Evolutionary conservation across 1,140 invertebrate species (phyloP).

Genomic region (Drosophila sp.): DNA sequence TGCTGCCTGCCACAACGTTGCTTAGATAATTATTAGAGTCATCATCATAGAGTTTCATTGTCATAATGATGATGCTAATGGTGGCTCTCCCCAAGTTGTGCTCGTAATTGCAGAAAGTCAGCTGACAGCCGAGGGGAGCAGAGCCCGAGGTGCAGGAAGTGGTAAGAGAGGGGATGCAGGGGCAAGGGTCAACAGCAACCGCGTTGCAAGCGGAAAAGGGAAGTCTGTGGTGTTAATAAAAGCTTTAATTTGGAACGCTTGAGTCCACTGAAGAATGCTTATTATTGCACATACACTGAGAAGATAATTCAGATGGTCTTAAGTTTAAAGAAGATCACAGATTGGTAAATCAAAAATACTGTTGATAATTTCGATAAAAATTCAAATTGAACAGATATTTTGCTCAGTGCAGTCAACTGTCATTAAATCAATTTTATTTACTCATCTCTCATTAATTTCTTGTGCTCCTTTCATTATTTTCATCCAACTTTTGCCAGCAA

Average conservation of each 20-base stretch:
- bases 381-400: too few relatives aligned
- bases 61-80: slow-evolving; percentile 68
- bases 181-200: slow-evolving; percentile 20
- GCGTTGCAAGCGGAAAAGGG: not conserved
- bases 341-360: too few relatives aligned
- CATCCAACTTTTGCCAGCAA: slow-evolving; percentile 1
- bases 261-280: slow-evolving; percentile 14
- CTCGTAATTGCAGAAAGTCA: slow-evolving; percentile 39
- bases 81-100: slow-evolving; percentile 30
- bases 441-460: not conserved
- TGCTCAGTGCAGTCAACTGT: too few relatives aligned
- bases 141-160: not conserved
- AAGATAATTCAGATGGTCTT: not conserved
- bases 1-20: slow-evolving; percentile 27
- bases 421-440: not conserved
- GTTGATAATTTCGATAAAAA: too few relatives aligned
- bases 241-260: slow-evolving; percentile 18
- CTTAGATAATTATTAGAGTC: slow-evolving; percentile 52
- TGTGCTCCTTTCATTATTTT: not conserved
- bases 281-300: slow-evolving; percentile 15
- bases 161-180: not conserved
- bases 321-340: too few relatives aligned
- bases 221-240: slow-evolving; percentile 22
- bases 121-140: slow-evolving; percentile 2
- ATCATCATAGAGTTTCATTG: slow-evolving; percentile 65